Conservation (phyloP, 2,888 invertebrate genomes). For the Baccha elongata region DNA sequence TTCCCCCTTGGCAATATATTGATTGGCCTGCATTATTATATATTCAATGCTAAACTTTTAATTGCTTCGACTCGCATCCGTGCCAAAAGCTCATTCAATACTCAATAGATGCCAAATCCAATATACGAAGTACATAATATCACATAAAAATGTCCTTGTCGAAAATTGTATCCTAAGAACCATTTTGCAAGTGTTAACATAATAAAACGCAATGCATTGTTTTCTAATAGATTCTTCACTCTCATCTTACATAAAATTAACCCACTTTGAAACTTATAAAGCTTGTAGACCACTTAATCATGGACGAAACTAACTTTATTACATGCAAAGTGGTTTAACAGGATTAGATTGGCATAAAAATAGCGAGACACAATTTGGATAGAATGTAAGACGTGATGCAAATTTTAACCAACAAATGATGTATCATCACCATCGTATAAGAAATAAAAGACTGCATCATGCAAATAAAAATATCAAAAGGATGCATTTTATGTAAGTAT, state of each 20-base stretch:
- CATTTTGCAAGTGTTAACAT: slow-evolving; percentile 13
- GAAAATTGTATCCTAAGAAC: neutral
- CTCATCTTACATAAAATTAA: neutral
- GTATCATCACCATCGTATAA: no score
- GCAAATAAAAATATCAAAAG: no score
- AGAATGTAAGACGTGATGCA: slow-evolving; percentile 22
- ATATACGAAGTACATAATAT: slow-evolving; percentile 6
- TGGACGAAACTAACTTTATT: slow-evolving; percentile 27
- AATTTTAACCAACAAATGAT: neutral
- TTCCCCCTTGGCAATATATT: neutral
- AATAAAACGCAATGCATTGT: slow-evolving; percentile 8
- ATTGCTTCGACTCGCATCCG: slow-evolving; percentile 3
- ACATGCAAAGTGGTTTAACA: slow-evolving; percentile 20
- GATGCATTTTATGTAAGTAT: no score
- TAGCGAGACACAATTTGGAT: slow-evolving; percentile 10
- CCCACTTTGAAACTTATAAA: slow-evolving; percentile 8
- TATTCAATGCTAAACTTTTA: neutral
- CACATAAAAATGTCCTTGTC: slow-evolving; percentile 19
- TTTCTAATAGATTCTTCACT: slow-evolving; percentile 1
- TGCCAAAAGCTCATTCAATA: slow-evolving; percentile 17
- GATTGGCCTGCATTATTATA: slow-evolving; percentile 4
- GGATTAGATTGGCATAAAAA: slow-evolving; percentile 25
- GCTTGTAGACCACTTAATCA: slow-evolving; percentile 14
- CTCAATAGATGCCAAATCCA: slow-evolving; percentile 2
- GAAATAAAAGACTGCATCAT: no score